Evolutionary conservation across 2,888 invertebrate species (phyloP), one percentile per base, ranked within the genome.

Genomic region (Drosophila fulvimacula): DNA sequence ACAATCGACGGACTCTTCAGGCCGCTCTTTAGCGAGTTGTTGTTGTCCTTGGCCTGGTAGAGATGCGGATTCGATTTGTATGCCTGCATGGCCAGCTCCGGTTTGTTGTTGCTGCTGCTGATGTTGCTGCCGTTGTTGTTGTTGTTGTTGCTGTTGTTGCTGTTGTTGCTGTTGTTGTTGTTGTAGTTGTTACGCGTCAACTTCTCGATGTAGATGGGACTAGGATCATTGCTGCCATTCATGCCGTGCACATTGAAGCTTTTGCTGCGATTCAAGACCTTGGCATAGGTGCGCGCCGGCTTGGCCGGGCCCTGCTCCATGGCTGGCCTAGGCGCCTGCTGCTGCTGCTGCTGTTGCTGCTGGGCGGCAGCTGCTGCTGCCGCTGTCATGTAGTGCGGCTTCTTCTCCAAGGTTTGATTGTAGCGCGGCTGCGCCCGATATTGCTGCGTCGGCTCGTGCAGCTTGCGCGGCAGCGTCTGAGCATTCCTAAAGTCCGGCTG

Each of bases 1-100:
- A 97, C 96, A 76, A 97, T 96, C 42, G 97, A 96, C 0, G 97
- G 97, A 91, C 97, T 97, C 91, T 97, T 97, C 1, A 92, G 81
- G 11, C 95, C 91, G 69, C 90, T 91, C 69, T 91, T 91, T 39
- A 91, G 57, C 4, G 90, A 85, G 46, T 88, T 91, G 24, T 91
- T 92, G 46, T 88, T 91, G 21, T 91, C 92, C 76, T 82, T 88
- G 48, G 67, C 74, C 27, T 80, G 79, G 24, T 95, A 95, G 49
- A 97, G 93, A 90, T 96, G 96, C 38, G 96, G 95, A 91, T 96
- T 96, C 5, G 96, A 96, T 91, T 96, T 96, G 92, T 96, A 96
- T 92, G 96, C 95, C 63, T 63, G 53, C 9, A 10, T 17, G 10
- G 39, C 17, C 39, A 39, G 11, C 46, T 46, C 46, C 46, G n/a